Conservation (phyloP, 2,888 invertebrate genomes). For the Mesorhabditis sp. region DNA sequence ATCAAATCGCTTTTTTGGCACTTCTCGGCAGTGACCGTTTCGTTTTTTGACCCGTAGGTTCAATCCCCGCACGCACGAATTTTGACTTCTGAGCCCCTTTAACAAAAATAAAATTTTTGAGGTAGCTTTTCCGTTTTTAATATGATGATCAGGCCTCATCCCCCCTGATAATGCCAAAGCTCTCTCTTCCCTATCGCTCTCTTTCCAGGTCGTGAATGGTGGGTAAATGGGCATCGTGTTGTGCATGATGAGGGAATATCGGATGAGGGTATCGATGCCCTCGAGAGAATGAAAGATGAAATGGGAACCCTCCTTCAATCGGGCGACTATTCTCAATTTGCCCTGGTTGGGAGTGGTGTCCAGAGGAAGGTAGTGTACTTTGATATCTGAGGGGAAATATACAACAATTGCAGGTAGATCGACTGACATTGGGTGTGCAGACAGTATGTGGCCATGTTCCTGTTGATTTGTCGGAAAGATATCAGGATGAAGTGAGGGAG, state of each 20-base stretch:
- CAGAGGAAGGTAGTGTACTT: slow-evolving; percentile 42
- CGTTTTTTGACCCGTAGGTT: too few species aligned
- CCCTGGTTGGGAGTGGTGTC: slow-evolving; percentile 56
- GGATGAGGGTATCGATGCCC: slow-evolving; percentile 46
- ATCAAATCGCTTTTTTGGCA: too few species aligned
- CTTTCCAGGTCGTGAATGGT: slow-evolving; percentile 52
- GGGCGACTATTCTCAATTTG: slow-evolving; percentile 51
- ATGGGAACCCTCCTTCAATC: slow-evolving; percentile 34
- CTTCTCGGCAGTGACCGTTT: too few species aligned
- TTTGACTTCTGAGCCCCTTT: neutral
- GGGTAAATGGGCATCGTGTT: slow-evolving; percentile 44
- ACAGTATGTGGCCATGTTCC: slow-evolving; percentile 53
- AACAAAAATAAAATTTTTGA: neutral
- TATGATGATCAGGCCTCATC: too few species aligned
- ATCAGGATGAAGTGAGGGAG: slow-evolving; percentile 52
- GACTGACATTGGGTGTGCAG: slow-evolving; percentile 57
- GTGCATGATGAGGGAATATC: slow-evolving; percentile 53
- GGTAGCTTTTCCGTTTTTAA: too few species aligned
- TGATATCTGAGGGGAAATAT: neutral
- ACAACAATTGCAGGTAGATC: slow-evolving; percentile 36
- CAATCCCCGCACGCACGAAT: too few species aligned
- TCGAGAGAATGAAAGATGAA: slow-evolving; percentile 49
- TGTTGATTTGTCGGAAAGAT: slow-evolving; percentile 36
- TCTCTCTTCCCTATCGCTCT: neutral
- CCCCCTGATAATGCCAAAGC: too few species aligned